Evolutionary conservation across 1,140 invertebrate genomes (phyloP).

Genomic region (Nomia melanderi): DNA sequence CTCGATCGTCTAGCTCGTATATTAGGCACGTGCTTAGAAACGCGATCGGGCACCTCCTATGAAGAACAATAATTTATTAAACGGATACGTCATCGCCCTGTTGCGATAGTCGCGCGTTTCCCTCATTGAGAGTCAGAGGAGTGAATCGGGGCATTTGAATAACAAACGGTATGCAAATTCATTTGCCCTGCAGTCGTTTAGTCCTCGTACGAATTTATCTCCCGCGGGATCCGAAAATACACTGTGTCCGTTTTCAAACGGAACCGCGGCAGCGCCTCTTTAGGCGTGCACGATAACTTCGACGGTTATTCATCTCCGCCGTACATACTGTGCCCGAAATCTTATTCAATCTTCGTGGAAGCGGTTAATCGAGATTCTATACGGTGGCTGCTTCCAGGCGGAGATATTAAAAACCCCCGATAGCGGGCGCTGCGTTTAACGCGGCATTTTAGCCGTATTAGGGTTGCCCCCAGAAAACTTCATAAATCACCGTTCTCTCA

Average conservation of each 20-base stretch:
- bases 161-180: conserved; percentile 80
- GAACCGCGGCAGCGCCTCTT: background rate
- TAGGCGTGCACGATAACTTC: too few relatives aligned
- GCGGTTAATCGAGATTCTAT: conserved; percentile 1
- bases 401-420: too few relatives aligned
- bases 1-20: conserved; percentile 61
- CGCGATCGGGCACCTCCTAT: conserved; percentile 56
- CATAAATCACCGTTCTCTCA: background rate
- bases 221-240: conserved; percentile 40
- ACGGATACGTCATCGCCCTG: conserved; percentile 70
- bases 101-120: conserved; percentile 70
- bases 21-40: conserved; percentile 70
- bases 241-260: conserved; percentile 9
- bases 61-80: conserved; percentile 76
- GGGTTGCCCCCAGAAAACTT: background rate
- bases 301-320: too few relatives aligned
- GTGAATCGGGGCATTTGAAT: conserved; percentile 77
- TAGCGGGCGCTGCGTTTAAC: too few relatives aligned
- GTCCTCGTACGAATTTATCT: conserved; percentile 32
- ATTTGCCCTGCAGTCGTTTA: conserved; percentile 54
- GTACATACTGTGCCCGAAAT: too few relatives aligned
- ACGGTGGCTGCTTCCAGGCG: background rate
- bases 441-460: background rate
- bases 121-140: conserved; percentile 73
- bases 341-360: background rate